phyloP scores from a whole-genome alignment of 2,888 invertebrate species.

The Luffia ferchaultella region DNA sequence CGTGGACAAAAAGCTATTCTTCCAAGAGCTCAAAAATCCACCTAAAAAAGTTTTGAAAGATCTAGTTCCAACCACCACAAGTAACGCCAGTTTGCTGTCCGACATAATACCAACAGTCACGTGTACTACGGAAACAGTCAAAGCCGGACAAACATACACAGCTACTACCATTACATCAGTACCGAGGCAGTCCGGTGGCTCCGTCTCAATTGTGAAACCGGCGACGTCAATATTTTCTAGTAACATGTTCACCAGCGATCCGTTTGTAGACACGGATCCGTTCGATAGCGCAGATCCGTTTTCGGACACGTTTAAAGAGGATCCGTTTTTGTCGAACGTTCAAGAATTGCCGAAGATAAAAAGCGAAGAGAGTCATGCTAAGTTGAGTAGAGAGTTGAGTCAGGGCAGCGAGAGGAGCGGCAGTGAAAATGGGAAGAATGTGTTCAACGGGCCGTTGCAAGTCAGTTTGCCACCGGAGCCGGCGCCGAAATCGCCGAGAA shows the following conservation, averaged over 20 bases:
- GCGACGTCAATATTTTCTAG: constrained; percentile 29
- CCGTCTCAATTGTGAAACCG: constrained; percentile 49
- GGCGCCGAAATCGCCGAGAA: constrained; percentile 44
- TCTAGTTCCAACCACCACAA: constrained; percentile 64
- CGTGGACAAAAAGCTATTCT: constrained; percentile 95
- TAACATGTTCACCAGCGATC: constrained; percentile 62
- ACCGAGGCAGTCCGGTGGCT: constrained; percentile 53
- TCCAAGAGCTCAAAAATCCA: constrained; percentile 94
- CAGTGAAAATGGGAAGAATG: constrained; percentile 34
- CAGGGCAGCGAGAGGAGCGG: constrained; percentile 23
- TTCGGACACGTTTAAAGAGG: constrained; percentile 67
- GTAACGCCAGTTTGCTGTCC: constrained; percentile 29
- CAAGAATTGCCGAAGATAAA: constrained; percentile 42
- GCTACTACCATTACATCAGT: constrained; percentile 57
- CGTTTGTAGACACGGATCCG: constrained; percentile 75
- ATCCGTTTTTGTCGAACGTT: constrained; percentile 65
- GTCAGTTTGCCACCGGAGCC: constrained; percentile 74
- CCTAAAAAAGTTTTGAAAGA: constrained; percentile 93
- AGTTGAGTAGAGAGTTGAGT: constrained; percentile 25
- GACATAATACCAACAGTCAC: constrained; percentile 36
- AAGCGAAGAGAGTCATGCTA: constrained; percentile 33
- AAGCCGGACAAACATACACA: constrained; percentile 38
- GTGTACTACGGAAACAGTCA: constrained; percentile 27
- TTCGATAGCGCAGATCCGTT: constrained; percentile 77
- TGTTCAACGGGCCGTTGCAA: constrained; percentile 73